Base-by-base conservation (phyloP, 2,888 invertebrate genomes). In the Platycheirus albimanus region DNA sequence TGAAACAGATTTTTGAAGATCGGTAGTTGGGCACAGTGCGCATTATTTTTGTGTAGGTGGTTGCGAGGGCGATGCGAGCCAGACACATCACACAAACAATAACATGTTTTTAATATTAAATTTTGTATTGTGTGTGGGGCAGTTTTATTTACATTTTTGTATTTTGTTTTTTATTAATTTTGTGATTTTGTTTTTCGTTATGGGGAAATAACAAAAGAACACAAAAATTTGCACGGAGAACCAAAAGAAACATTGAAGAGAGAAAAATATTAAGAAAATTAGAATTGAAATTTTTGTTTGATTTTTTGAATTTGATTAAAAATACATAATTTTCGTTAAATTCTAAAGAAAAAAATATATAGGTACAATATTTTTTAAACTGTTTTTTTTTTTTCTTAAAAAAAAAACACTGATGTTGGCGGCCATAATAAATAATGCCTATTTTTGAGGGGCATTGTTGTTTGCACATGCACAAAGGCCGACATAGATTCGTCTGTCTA, bases 161-260 rank as follows among this genome's bases (percentile, higher is more conserved):
- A n/a, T n/a, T 56, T 54, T 38, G 36, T 43, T 36, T 63, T 66
- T 28, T 47, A 58, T 67, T 47, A 49, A 41, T 54, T 77, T 78
- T 75, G 74, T 79, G 66, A 84, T 69, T 79, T 84, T 84, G 84
- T 84, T 79, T 84, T 83, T 83, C 78, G 71, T 63, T n/a, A 36
- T 33, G 61, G 61, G 33, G 58, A 83, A 83, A 69, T 17, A 78
- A 78, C 78, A 83, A 83, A 83, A 58, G 51, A 78, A 78, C 83
- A 83, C 83, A 83, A 58, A 78, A 47, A 19, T 64, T 64, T 61
- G 45, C 72, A 78, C 83, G 83, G 52, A 83, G 79, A 75, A 84
- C 79, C 84, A 84, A 84, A 84, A 75, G 74, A 79, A 84, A 84
- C 78, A 79, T 84, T 79, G 84, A 84, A 79, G 79, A 84, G 84